Percentiles rank a stretch among this genome's conserved stretches.
These are phyloP conservation scores for Leucoraja ocellata DNA, from an alignment of 2,797 vertebrate genomes.

Conservation along the genomic window DNA sequence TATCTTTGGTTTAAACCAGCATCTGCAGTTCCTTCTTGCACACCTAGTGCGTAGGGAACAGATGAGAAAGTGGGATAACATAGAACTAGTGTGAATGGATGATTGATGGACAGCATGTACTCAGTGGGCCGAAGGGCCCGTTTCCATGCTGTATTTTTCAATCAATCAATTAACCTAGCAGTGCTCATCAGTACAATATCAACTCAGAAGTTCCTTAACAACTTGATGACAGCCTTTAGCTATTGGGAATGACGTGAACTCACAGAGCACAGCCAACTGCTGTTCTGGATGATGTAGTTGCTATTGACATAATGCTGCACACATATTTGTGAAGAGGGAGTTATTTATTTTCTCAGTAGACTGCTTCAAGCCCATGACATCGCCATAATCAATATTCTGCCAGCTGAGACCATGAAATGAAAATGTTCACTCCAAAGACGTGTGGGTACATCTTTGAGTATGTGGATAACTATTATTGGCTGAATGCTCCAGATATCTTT, in stretches of 20 bases:
- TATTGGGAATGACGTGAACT: neutral
- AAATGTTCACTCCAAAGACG: neutral
- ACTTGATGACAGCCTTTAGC: neutral
- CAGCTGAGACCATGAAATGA: neutral
- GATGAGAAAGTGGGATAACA: too few species aligned
- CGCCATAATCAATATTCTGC: neutral
- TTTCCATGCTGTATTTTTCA: too few species aligned
- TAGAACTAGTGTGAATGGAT: too few species aligned
- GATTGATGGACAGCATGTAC: too few species aligned
- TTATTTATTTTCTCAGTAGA: neutral
- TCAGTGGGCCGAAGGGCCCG: too few species aligned
- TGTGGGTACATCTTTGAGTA: neutral
- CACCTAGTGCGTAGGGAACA: too few species aligned
- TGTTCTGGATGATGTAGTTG: neutral
- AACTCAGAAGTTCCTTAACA: neutral
- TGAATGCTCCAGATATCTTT: neutral
- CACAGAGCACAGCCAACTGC: neutral
- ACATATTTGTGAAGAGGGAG: neutral
- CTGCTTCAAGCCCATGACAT: neutral
- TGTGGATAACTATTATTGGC: too few species aligned
- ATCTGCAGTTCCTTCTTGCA: too few species aligned
- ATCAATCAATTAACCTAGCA: neutral
- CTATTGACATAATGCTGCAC: neutral
- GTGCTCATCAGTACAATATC: too few species aligned
- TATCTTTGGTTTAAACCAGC: too few species aligned